Base-by-base conservation (phyloP, 2,888 invertebrate species). In the Muscina levida region DNA sequence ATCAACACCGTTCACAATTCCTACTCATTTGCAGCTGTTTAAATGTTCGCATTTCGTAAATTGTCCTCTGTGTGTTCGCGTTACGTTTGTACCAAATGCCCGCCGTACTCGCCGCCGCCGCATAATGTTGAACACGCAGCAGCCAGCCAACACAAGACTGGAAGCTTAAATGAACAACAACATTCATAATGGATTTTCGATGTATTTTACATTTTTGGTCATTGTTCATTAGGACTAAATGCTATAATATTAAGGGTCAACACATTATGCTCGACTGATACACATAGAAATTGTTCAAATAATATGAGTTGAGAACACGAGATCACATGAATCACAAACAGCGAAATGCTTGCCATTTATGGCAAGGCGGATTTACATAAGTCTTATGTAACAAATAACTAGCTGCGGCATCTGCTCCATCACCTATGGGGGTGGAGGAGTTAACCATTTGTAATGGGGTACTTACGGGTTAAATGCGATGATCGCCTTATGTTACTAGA, bases 171-270 rank as follows among this genome's bases (percentile, higher is more conserved):
- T 8, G 8, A 74, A 70, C 24, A 77, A 77, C 74, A 75, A 71
- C 67, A 81, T 81, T 77, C 77, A 81, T 81, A 81, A 81, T 81
- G 81, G 81, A 77, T 77, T 81, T 81, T 81, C 81, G 77, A 57
- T 81, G 81, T 81, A 37, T 72, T 72, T 72, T 77, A 57, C 81
- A 81, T 81, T 77, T 81, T 81, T 81, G 77, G 77, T 62, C 77
- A 77, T 75, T 67, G 77, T 81, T 81, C 81, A 75, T 81, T 81
- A 81, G 72, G 81, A 77, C 51, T 46, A 42, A 19, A 48, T 75
- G 67, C 42, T 13, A 62, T 74, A 62, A 77, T 72, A 66, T 74
- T 72, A 81, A 81, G 81, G 81, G 77, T 81, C 81, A 81, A 81
- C 74, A 73, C 8, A 31, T 5, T 31, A n/a, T 80, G 72, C 11